These are phyloP conservation scores for Perccottus glenii DNA, from an alignment of 2,113 vertebrate species.

Conservation along the genomic window DNA sequence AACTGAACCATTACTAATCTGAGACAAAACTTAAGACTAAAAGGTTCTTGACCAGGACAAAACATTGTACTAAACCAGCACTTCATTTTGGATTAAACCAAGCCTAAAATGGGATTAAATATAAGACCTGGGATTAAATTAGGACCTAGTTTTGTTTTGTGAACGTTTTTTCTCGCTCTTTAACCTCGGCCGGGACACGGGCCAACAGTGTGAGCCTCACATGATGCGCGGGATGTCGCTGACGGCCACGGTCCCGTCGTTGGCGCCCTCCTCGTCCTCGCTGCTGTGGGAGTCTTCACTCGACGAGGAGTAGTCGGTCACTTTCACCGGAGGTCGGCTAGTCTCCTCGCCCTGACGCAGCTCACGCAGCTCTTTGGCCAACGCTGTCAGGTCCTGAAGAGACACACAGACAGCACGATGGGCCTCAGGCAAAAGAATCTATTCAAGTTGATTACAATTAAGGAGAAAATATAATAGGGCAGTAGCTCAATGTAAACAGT, in stretches of 20 bases:
- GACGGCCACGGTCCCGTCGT: constrained; percentile 93
- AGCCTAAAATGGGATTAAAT: too few species aligned
- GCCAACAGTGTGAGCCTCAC: constrained; percentile 78
- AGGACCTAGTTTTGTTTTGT: neutral
- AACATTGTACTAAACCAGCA: too few species aligned
- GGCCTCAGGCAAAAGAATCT: neutral
- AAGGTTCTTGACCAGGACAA: too few species aligned
- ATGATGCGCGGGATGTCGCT: constrained; percentile 98
- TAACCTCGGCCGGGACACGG: too few species aligned
- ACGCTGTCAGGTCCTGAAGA: constrained; percentile 91
- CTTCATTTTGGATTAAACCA: too few species aligned
- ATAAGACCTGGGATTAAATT: too few species aligned
- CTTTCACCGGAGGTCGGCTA: constrained; percentile 93
- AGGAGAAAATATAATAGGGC: neutral
- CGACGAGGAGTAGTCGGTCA: constrained; percentile 98
- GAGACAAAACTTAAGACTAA: too few species aligned
- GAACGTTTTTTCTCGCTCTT: neutral
- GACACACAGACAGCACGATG: too few species aligned
- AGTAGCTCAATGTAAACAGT: too few species aligned
- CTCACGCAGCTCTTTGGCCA: constrained; percentile 96
- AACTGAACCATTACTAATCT: too few species aligned
- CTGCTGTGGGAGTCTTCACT: constrained; percentile 97
- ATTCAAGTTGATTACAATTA: neutral
- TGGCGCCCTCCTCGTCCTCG: constrained; percentile 92
- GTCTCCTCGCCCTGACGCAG: constrained; percentile 94